Percentiles rank a stretch among this genome's conserved stretches.
Evolutionary conservation across 1,140 invertebrate genomes (phyloP).

Genomic region (Pogonomyrmex californicus): DNA sequence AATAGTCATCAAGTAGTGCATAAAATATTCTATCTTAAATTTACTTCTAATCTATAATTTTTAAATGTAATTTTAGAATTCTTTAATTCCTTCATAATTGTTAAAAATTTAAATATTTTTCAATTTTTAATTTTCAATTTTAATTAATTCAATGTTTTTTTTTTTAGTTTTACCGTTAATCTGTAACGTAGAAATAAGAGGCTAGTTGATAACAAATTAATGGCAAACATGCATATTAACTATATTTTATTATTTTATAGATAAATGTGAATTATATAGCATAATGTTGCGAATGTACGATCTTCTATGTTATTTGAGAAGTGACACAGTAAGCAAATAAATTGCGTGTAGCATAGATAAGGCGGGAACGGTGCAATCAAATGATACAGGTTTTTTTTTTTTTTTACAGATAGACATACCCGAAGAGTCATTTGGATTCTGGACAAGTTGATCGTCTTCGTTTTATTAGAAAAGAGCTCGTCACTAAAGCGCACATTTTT

Average conservation of each 20-base stretch:
- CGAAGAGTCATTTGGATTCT: slow-evolving; percentile 5
- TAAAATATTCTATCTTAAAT: neutral
- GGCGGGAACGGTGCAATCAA: neutral
- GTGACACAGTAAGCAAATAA: slow-evolving; percentile 45
- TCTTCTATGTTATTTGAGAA: slow-evolving; percentile 40
- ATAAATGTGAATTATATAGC: neutral
- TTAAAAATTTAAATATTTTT: neutral
- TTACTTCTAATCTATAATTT: neutral
- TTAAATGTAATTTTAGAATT: neutral
- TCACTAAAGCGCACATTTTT: neutral
- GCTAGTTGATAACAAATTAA: neutral
- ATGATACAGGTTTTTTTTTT: slow-evolving; percentile 23
- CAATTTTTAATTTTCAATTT: neutral
- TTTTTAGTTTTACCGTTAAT: neutral
- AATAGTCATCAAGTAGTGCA: no score
- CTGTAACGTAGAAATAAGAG: neutral
- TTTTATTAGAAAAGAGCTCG: neutral
- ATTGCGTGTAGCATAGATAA: slow-evolving; percentile 41
- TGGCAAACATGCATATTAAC: neutral
- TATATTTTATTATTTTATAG: neutral
- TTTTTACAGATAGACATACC: neutral
- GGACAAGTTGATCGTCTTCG: neutral
- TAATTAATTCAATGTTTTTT: neutral
- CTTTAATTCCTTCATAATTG: neutral
- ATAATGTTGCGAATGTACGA: neutral